These are phyloP conservation scores for Castor canadensis DNA, from an alignment of 2,113 vertebrate genomes.

Conservation along the genomic window DNA sequence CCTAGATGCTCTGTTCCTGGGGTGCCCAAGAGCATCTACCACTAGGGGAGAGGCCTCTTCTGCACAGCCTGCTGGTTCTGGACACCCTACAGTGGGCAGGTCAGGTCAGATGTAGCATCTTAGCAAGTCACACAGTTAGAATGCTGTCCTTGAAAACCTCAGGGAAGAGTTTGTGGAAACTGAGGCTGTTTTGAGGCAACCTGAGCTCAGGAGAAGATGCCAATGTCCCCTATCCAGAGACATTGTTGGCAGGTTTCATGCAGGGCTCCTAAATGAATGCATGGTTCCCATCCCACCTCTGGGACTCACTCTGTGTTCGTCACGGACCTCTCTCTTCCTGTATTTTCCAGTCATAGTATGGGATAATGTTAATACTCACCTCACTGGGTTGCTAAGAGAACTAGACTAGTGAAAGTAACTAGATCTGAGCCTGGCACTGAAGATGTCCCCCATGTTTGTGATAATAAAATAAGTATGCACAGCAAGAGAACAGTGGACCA, in stretches of 20 bases:
- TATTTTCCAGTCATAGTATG: neutral
- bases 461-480: neutral
- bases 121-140: neutral
- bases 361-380: too few relatives aligned
- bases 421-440: neutral
- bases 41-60: neutral
- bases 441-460: neutral
- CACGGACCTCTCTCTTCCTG: neutral
- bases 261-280: neutral
- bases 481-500: neutral
- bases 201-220: neutral
- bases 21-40: neutral
- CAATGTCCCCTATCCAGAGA: rapidly evolving
- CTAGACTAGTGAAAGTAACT: neutral
- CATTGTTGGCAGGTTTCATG: rapidly evolving
- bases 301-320: neutral
- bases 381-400: neutral
- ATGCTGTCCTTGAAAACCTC: neutral
- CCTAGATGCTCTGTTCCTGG: neutral
- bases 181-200: neutral
- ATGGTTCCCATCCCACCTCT: neutral
- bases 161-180: rapidly evolving
- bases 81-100: too few relatives aligned
- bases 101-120: neutral
- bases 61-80: neutral